A percentile compares a stretch with the other conserved stretches of the same genome.
Evolutionary conservation across 2,113 vertebrate species (phyloP).

Genomic region (Cephalopholis sonnerati): DNA sequence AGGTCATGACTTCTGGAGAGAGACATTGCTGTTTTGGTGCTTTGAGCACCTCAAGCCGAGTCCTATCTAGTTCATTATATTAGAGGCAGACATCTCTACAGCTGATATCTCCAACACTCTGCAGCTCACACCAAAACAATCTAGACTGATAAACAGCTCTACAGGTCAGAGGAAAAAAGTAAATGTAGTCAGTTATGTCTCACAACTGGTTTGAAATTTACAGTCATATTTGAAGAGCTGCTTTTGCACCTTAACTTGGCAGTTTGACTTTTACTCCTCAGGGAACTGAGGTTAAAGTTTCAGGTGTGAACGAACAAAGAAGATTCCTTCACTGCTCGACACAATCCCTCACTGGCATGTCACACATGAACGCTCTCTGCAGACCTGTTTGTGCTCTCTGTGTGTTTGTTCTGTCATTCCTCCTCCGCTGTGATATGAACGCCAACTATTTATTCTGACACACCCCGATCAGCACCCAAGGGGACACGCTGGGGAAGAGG

Average conservation of each 20-base stretch:
- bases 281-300: neutral
- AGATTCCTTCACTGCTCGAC: neutral
- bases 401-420: conserved; percentile 51
- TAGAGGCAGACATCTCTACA: too few species aligned
- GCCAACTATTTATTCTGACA: conserved; percentile 65
- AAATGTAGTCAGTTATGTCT: too few species aligned
- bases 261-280: neutral
- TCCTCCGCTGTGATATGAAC: conserved; percentile 21
- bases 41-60: too few species aligned
- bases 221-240: neutral
- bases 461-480: conserved; percentile 40
- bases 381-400: conserved; percentile 23
- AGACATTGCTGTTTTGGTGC: too few species aligned
- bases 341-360: neutral
- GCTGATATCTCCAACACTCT: too few species aligned
- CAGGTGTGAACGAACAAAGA: neutral
- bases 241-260: neutral
- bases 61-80: too few species aligned
- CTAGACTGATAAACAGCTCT: too few species aligned
- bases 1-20: too few species aligned
- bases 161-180: too few species aligned
- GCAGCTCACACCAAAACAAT: too few species aligned
- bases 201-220: neutral
- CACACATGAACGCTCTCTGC: neutral
- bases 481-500: neutral